Evolutionary conservation across 2,888 invertebrate species (phyloP), one percentile per base, ranked within the genome.

Genomic region (Drosophila mercatorum): DNA sequence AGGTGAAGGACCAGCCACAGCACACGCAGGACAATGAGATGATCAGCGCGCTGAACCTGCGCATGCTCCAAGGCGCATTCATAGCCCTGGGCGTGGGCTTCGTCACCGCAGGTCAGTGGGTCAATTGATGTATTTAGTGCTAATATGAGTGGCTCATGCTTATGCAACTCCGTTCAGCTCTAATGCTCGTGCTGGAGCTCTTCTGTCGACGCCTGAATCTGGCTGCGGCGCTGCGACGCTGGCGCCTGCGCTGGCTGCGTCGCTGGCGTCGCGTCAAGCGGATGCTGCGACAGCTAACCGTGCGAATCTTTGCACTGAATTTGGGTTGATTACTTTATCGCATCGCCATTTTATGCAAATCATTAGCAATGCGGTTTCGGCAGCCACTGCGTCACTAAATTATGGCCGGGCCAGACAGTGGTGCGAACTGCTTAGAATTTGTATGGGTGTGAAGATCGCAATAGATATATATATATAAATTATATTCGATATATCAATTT

Each of bases 51-150:
- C 94, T 96, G 14, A 95, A 95, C 57, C 92, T 96, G 64, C 94
- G 95, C 83, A 96, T 96, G 95, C 91, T 96, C 0, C 95, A 95
- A 72, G 96, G 96, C 5, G 95, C 96, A 6, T 96, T 96, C 91
- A 95, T 95, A 89, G 93, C 96, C 44, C 93, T 96, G 8, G 93
- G 95, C 10, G 94, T 95, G 53, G 96, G 96, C 31, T 94, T 95
- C 86, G 88, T 94, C 10, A 87, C 95, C 52, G 95, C 96, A 87
- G 90, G 92, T 92, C 53, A 73, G 73, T 60, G 31, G 51, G 22
- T 38, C 14, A 26, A 22, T 0, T 3, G 10, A 31, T 28, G 6
- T 12, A 22, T 12, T 31, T 28, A 26, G 7, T n/a, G 26, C 26
- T 1, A 6, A 26, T 14, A 10, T 53, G 53, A 38, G 26, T n/a